These are phyloP conservation scores for Plutomurus gul DNA, from an alignment of 1,140 invertebrate species.

Conservation along the genomic window DNA sequence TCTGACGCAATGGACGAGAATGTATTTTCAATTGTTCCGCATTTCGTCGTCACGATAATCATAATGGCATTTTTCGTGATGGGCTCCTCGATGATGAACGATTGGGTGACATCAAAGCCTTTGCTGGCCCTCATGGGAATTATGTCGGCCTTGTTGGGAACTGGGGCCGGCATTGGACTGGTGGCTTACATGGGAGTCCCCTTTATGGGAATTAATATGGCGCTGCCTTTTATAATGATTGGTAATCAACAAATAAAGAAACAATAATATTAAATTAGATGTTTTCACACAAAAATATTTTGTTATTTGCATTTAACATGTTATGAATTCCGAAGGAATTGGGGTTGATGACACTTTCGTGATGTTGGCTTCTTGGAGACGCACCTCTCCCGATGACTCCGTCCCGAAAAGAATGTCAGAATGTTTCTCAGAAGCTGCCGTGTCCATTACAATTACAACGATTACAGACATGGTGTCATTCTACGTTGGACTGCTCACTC, in stretches of 20 bases:
- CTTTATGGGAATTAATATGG: conserved; percentile 91
- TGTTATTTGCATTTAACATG: too few relatives aligned
- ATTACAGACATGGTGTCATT: conserved; percentile 17
- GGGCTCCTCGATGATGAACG: conserved; percentile 72
- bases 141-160: conserved; percentile 86
- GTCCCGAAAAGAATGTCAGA: conserved; percentile 83
- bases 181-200: conserved; percentile 85
- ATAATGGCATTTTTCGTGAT: conserved; percentile 80
- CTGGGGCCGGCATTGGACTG: conserved; percentile 82
- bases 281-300: background rate
- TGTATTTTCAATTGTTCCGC: conserved; percentile 81
- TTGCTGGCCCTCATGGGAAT: conserved; percentile 89
- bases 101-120: conserved; percentile 75
- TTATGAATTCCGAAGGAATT: too few relatives aligned
- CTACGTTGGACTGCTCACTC: background rate
- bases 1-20: conserved; percentile 87
- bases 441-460: conserved; percentile 9
- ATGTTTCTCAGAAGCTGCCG: conserved; percentile 63
- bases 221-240: conserved; percentile 56
- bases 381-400: conserved; percentile 74
- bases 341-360: conserved; percentile 96
- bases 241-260: background rate
- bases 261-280: too few relatives aligned
- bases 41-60: conserved; percentile 81
- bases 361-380: conserved; percentile 88